Evolutionary conservation across 2,113 vertebrate genomes (phyloP).

Genomic region (Macquaria ambigua): DNA sequence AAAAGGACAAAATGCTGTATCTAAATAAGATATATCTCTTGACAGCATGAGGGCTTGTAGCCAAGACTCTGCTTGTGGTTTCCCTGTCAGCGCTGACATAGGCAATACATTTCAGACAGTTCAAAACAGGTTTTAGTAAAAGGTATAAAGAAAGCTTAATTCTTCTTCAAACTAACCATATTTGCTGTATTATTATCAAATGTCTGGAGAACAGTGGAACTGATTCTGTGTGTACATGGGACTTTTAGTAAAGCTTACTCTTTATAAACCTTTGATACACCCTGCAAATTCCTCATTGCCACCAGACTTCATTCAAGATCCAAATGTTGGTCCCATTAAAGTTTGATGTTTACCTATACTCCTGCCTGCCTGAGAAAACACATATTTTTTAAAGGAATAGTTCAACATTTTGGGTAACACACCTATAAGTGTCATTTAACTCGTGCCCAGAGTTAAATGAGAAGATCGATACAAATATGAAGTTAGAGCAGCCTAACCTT

Average conservation of each 20-base stretch:
- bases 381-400: not conserved
- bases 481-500: not conserved
- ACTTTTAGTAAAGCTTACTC: not conserved
- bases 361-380: not conserved
- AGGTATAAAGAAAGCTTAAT: not conserved
- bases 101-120: not conserved
- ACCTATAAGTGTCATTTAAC: not conserved
- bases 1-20: not conserved
- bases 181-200: not conserved
- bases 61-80: not conserved
- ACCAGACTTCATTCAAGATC: not conserved
- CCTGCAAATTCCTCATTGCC: not conserved
- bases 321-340: not conserved
- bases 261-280: no score
- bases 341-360: not conserved
- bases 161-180: not conserved
- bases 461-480: not conserved
- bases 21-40: not conserved
- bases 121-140: not conserved
- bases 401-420: not conserved
- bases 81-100: not conserved
- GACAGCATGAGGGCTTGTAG: not conserved
- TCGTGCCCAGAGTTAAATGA: not conserved
- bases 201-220: not conserved
- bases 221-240: not conserved